These are phyloP conservation scores for Rhopalosiphum padi DNA, from an alignment of 1,140 invertebrate species.

Conservation along the genomic window DNA sequence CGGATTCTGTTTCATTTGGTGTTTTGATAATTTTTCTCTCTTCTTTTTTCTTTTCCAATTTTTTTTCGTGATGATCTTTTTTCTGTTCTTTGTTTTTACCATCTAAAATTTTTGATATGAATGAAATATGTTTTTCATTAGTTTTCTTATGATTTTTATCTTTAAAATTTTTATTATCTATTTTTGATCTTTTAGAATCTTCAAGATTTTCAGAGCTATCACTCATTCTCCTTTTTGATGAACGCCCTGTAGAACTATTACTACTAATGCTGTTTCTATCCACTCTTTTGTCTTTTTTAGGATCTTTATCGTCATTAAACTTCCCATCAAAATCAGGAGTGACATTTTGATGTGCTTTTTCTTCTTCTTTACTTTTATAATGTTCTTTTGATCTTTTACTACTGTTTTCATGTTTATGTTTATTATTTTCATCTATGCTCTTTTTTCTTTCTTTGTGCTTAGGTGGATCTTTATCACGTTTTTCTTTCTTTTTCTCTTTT, in stretches of 20 bases:
- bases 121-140: constrained; percentile 51
- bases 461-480: constrained; percentile 46
- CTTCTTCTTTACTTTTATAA: constrained; percentile 60
- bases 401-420: constrained; percentile 61
- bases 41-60: constrained; percentile 60
- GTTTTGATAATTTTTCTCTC: constrained; percentile 54
- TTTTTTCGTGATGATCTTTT: constrained; percentile 61
- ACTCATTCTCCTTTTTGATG: constrained; percentile 52
- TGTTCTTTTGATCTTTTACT: constrained; percentile 61
- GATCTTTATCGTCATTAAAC: constrained; percentile 68
- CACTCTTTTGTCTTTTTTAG: constrained; percentile 57
- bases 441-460: constrained; percentile 61
- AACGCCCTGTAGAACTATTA: constrained; percentile 63
- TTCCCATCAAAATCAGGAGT: constrained; percentile 67
- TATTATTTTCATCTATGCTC: constrained; percentile 62
- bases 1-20: constrained; percentile 57
- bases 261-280: constrained; percentile 61
- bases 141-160: constrained; percentile 48
- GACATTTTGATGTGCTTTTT: constrained; percentile 65
- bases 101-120: constrained; percentile 63
- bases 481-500: constrained; percentile 58
- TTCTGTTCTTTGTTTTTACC: constrained; percentile 63
- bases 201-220: constrained; percentile 52
- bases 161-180: constrained; percentile 41
- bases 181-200: constrained; percentile 47